A percentile compares a stretch with the other conserved stretches of the same genome.
Conservation (phyloP, 2,888 invertebrate species). For the Cryptosula pallasiana region DNA sequence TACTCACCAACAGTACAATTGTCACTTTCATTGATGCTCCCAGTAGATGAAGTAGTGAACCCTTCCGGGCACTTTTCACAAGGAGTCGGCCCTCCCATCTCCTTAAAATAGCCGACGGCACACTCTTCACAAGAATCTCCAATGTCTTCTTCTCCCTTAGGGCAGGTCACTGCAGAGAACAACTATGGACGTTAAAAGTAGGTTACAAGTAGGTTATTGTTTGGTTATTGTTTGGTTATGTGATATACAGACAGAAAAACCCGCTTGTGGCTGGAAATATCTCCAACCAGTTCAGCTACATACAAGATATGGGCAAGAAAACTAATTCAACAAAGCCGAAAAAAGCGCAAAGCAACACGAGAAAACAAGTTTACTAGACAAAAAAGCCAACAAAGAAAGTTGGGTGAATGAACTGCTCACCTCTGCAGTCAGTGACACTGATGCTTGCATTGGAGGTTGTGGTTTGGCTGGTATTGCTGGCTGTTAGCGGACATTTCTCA, state of each 20-base stretch:
- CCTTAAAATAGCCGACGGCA: not conserved
- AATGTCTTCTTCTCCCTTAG: slow-evolving; percentile 30
- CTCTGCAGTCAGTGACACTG: not conserved
- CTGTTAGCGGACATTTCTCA: not conserved
- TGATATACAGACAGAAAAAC: too few relatives aligned
- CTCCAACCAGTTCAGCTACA: too few relatives aligned
- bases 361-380: too few relatives aligned
- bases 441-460: not conserved
- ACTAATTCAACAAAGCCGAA: too few relatives aligned
- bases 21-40: not conserved
- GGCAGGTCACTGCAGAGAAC: slow-evolving; percentile 33
- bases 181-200: not conserved
- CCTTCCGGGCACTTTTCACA: not conserved
- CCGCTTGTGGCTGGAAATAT: too few relatives aligned
- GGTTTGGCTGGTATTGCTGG: not conserved
- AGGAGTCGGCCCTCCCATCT: not conserved
- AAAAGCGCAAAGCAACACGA: too few relatives aligned
- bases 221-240: too few relatives aligned
- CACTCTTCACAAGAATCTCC: slow-evolving; percentile 22
- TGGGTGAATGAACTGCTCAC: too few relatives aligned
- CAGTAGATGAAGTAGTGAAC: not conserved
- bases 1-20: slow-evolving; percentile 7
- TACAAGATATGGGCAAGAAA: too few relatives aligned
- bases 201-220: too few relatives aligned
- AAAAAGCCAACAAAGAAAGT: too few relatives aligned